Base-by-base conservation (phyloP, 2,113 vertebrate genomes). In the Maccullochella peelii region DNA sequence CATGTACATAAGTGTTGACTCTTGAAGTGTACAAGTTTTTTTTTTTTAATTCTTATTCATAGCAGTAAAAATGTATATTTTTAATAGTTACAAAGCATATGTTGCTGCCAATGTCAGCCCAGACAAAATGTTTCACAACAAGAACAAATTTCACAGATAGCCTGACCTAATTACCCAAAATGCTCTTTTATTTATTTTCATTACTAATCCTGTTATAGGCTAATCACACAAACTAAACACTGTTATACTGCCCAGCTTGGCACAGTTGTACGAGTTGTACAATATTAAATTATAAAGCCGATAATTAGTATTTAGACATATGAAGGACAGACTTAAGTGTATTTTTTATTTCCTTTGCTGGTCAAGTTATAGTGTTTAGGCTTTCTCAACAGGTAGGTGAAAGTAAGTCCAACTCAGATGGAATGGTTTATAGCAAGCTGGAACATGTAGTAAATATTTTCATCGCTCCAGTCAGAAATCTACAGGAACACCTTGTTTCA, bases 401-500 rank as follows among this genome's bases (percentile, higher is more conserved):
- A 90, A 87, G 83, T 71, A 10, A 40, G 38, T 83, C n/a, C 68
- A 79, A 8, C 70, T 85, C 79, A 65, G 52, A 40, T 67, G 84
- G 91, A 92, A 92, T 93, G 86, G 54, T 61, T 2, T 49, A 66
- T 38, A 73, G 83, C 93, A 89, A 86, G 93, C 85, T 87, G 67
- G 36, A 83, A 92, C 94, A 89, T 83, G 94, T 47, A 66, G n/a
- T 82, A 9, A 78, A 70, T 38, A 44, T 82, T 57, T 79, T 85
- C 63, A 38, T 75, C n/a, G 20, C 87, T 83, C 11, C 8, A 30
- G 54, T 73, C 77, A 79, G 47, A 89, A 71, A 74, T 50, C 33
- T 77, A 55, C 33, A 52, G 55, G 49, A 72, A 75, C 70, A 42
- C 49, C 80, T 72, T 84, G n/a, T 57, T 72, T 83, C 79, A 11